Conservation (phyloP, 2,888 invertebrate species). For the Dynastes tityus region DNA sequence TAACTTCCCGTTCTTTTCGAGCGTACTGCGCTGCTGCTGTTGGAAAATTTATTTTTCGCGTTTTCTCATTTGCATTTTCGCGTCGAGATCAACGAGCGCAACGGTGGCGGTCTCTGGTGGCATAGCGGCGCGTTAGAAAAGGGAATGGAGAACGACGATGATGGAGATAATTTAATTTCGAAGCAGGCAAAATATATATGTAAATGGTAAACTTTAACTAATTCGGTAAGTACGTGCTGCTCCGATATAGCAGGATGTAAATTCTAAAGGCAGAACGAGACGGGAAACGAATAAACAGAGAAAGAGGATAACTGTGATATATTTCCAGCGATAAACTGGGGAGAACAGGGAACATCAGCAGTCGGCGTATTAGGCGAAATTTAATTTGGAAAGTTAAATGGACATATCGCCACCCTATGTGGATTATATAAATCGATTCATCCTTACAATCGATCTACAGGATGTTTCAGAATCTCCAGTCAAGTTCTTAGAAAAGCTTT, state of each 20-base stretch:
- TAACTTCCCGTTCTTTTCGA: not conserved
- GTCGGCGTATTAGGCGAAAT: not conserved
- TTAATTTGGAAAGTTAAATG: slow-evolving; percentile 32
- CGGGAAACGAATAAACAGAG: too few species aligned
- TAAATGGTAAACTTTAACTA: slow-evolving; percentile 32
- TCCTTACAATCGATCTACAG: too few species aligned
- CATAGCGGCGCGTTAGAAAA: not conserved
- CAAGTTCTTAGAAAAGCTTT: too few species aligned
- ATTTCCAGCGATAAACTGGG: too few species aligned
- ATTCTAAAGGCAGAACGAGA: too few species aligned
- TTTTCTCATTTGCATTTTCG: slow-evolving; percentile 41
- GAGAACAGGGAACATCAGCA: too few species aligned
- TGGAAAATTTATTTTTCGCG: slow-evolving; percentile 43
- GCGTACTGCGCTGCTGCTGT: not conserved
- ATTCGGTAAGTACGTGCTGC: not conserved
- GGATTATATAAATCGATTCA: not conserved
- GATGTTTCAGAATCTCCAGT: too few species aligned
- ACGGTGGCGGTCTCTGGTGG: slow-evolving; percentile 8
- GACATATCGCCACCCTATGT: not conserved
- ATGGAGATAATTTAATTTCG: slow-evolving; percentile 37
- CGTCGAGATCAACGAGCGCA: slow-evolving; percentile 6
- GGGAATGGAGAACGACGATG: not conserved
- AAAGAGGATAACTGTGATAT: too few species aligned
- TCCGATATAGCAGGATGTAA: too few species aligned
- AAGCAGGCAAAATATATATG: slow-evolving; percentile 30